Conservation (phyloP, 2,797 vertebrate species). For the Euthynnus affinis region DNA sequence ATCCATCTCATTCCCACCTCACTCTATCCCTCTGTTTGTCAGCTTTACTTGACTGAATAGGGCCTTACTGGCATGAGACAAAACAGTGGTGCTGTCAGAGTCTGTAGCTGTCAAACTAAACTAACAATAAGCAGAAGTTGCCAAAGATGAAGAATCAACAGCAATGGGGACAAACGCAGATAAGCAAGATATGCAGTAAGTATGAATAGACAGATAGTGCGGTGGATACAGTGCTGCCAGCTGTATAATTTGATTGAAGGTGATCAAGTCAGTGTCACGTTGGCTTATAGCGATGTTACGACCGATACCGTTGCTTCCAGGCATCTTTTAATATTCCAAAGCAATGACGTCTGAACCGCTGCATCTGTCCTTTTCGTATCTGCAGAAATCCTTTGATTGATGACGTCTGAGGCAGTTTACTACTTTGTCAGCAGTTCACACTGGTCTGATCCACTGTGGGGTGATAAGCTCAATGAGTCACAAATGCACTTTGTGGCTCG, state of each 20-base stretch:
- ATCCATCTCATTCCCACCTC: conserved; percentile 1
- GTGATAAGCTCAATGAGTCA: background rate
- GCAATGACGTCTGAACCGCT: background rate
- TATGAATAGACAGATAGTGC: background rate
- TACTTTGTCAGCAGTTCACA: background rate
- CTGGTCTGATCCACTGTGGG: background rate
- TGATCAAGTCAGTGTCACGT: background rate
- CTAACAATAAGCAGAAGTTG: conserved; percentile 37
- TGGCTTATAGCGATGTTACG: background rate
- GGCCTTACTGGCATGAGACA: conserved; percentile 39
- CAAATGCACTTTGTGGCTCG: background rate
- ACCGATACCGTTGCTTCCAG: background rate
- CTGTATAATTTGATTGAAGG: background rate
- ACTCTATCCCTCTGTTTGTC: conserved; percentile 29
- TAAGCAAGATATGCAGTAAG: background rate
- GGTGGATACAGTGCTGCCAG: background rate
- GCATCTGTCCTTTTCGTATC: background rate
- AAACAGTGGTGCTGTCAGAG: conserved; percentile 48
- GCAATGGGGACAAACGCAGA: background rate
- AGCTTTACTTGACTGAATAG: conserved; percentile 22
- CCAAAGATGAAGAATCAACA: conserved; percentile 27
- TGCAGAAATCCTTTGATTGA: background rate
- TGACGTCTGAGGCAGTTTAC: background rate
- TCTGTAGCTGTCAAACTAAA: conserved; percentile 30
- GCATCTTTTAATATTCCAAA: background rate